Base-by-base conservation (phyloP, 2,113 vertebrate genomes). In the Pristiophorus japonicus region DNA sequence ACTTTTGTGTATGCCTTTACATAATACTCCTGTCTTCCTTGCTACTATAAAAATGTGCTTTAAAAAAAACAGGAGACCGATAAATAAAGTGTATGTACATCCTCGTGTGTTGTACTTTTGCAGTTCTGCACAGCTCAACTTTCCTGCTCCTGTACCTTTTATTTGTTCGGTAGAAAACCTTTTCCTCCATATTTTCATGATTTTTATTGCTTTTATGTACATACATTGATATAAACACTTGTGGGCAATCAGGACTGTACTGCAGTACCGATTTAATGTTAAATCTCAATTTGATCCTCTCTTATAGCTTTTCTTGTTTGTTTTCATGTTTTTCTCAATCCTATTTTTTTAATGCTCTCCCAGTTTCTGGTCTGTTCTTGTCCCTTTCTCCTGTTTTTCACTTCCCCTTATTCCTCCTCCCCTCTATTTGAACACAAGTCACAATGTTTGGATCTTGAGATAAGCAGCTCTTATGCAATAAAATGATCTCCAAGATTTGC, bases 1-100 rank as follows among this genome's bases (percentile, higher is more conserved):
- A 97, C 96, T 97, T 97, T 97, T 97, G 96, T 97, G 96, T 98
- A 98, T 97, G 97, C 97, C 97, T 98, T 97, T 97, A 97, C 96
- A 94, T 94, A 51, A 70, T 70, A 94, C 93, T 94, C 93, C 93
- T 94, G 65, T 94, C 45, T 67, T 94, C 62, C 65, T 47, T 94
- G 65, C 66, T 94, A 70, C 27, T 70, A 34, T 94, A 94, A 94
- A 94, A 70, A 94, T 70, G 66, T 94, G 93, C 93, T 94, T 94
- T 94, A 27, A 92, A 92, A 92, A 73, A 92, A 92, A 73, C 93
- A 94, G 93, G 93, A 94, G 93, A 47, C 65, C 42, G 73, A 70
- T 70, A 94, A 94, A 94, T 70, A 94, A 70, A 94, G 38, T 45
- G 42, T 94, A 94, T 73, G 93, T 70, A 51, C 24, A 34, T 94